Conservation (phyloP, 2,888 invertebrate species). For the Xanthorhoe designata region DNA sequence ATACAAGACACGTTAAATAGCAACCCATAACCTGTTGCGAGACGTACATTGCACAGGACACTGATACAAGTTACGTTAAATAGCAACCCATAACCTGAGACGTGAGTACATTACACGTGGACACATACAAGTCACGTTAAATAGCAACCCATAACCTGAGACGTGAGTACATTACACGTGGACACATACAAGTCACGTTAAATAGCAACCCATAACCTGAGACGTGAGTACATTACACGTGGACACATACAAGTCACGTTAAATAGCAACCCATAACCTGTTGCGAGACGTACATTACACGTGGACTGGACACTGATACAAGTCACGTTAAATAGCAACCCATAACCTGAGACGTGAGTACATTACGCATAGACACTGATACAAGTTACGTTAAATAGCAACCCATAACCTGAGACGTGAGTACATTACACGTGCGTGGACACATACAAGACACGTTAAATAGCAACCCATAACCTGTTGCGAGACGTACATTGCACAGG, state of each 20-base stretch:
- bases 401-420: slow-evolving; percentile 83
- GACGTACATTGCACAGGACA: slow-evolving; percentile 70
- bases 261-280: slow-evolving; percentile 71
- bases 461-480: slow-evolving; percentile 76
- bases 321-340: too few species aligned
- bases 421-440: background rate
- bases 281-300: slow-evolving; percentile 81
- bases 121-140: too few species aligned
- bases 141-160: slow-evolving; percentile 72
- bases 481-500: slow-evolving; percentile 75
- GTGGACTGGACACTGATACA: too few species aligned
- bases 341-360: slow-evolving; percentile 82
- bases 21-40: slow-evolving; percentile 79
- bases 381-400: too few species aligned
- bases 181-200: too few species aligned
- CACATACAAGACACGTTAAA: too few species aligned
- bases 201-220: slow-evolving; percentile 69
- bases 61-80: too few species aligned
- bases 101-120: slow-evolving; percentile 64
- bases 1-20: too few species aligned
- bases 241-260: too few species aligned
- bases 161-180: slow-evolving; percentile 71
- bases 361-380: too few species aligned
- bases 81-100: slow-evolving; percentile 75
- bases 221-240: slow-evolving; percentile 76